Base-by-base conservation (phyloP, 2,888 invertebrate species). In the Acleris literana region DNA sequence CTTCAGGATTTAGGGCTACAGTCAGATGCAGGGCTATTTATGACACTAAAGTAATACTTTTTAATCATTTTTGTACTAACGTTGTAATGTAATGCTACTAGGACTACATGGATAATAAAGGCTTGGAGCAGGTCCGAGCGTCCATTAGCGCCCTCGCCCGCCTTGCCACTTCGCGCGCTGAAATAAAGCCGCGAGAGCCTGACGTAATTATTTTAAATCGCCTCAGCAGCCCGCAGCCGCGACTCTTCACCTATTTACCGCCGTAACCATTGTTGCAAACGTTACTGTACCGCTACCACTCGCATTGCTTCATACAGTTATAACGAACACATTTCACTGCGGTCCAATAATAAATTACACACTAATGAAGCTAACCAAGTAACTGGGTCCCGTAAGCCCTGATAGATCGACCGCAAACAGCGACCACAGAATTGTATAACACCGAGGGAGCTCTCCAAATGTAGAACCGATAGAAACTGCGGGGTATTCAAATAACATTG, bases 171-270 rank as follows among this genome's bases (percentile, higher is more conserved):
- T 33, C 61, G 52, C 61, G 18, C 56, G 49, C 54, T 61, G 55
- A 64, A 68, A 56, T 63, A 68, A 52, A 59, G 57, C 64, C 55
- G 58, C 55, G 64, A 68, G 63, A 64, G 68, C 63, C 72, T 62
- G 58, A 69, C 71, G 77, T 77, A 80, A 82, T 82, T 82, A 83
- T 79, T 79, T 79, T 74, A 76, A 79, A 75, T 73, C 76, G 74
- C 74, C 72, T 71, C 73, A 73, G 74, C 70, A 70, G 72, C 68
- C 63, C 20, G 20, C 55, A 22, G 59, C 48, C 52, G 53, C n/a
- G 17, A 22, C 55, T 18, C 33, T 17, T 17, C 25, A 20, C 16
- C 44, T 57, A 22, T 22, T 13, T 29, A 43, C 56, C 18, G 17
- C 54, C n/a, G 64, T 52, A 53, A 33, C 57, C 20, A 58, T 53